Evolutionary conservation across 2,888 invertebrate species (phyloP).

Genomic region (Amphimallon solstitiale): DNA sequence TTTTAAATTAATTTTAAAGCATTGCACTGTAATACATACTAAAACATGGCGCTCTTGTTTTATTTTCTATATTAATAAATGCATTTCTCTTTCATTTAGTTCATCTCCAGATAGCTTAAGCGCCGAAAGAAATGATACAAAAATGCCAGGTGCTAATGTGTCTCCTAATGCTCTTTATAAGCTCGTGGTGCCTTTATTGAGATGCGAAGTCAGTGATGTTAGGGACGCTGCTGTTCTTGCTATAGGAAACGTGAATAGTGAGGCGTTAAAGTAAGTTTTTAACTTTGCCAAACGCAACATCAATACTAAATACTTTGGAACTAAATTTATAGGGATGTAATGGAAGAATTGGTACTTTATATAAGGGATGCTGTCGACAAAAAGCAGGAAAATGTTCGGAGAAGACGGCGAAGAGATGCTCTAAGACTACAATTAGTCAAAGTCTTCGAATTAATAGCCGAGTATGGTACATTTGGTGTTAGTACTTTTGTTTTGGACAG

Average conservation of each 20-base stretch:
- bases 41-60: background rate
- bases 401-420: constrained; percentile 90
- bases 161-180: constrained; percentile 91
- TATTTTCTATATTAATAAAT: background rate
- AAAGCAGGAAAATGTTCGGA: constrained; percentile 96
- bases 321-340: constrained; percentile 80
- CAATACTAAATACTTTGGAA: background rate
- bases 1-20: background rate
- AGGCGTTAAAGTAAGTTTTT: constrained; percentile 85
- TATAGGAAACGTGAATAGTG: constrained; percentile 93
- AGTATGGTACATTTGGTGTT: constrained; percentile 87
- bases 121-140: constrained; percentile 83
- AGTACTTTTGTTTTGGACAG: constrained; percentile 65
- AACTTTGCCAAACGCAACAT: background rate
- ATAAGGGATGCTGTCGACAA: constrained; percentile 96
- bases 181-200: constrained; percentile 88
- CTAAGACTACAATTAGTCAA: constrained; percentile 90
- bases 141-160: constrained; percentile 75
- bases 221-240: constrained; percentile 94
- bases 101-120: constrained; percentile 92
- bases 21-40: background rate
- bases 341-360: constrained; percentile 93
- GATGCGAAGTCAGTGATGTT: constrained; percentile 94
- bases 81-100: constrained; percentile 64
- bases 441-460: constrained; percentile 91